Base-by-base conservation (phyloP, 2,113 vertebrate genomes). In the Podarcis raffonei region DNA sequence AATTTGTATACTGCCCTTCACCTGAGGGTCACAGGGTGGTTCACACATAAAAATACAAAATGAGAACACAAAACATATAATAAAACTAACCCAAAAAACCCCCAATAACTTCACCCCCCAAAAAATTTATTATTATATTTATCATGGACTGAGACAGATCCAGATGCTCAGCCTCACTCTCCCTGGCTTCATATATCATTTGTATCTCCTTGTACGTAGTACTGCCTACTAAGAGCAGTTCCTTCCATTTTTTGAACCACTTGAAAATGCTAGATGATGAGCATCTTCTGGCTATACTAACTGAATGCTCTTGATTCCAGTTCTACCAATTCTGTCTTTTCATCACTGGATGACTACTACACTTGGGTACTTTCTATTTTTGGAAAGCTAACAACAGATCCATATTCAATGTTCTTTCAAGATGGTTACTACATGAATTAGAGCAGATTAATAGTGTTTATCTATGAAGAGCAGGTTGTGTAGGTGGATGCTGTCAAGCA, bases 341-440 rank as follows among this genome's bases (percentile, higher is more conserved):
- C 71, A 25, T 62, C 53, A 59, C 6, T 12, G 1, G 27, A 37
- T 77, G 57, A 66, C 35, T 66, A n/a, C 6, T 6, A 42, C 9
- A 48, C 27, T 7, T 27, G 30, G 57, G 59, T 20, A 25, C 25
- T 16, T 53, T 37, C 53, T 42, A 48, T 62, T 57, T 81, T 48
- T 62, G 9, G 32, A 59, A 62, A n/a, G 25, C 16, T 65, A 42
- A 72, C 39, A 79, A 12, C 3, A 81, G 5, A 81, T 53, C 8
- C 3, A 74, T 72, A 78, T 68, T 85, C n/a, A 77, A 68, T 88
- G 53, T 90, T 89, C 37, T n/a, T 87, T 66, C 42, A 18, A 81
- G n/a, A 89, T 0, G 0, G 4, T 77, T 88, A 89, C 32, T 12
- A 11, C 30, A 35, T 83, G 88, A 85, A 89, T 53, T 78, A 89